phyloP scores from a whole-genome alignment of 1,140 invertebrate species.

The Drosophila tropicalis region DNA sequence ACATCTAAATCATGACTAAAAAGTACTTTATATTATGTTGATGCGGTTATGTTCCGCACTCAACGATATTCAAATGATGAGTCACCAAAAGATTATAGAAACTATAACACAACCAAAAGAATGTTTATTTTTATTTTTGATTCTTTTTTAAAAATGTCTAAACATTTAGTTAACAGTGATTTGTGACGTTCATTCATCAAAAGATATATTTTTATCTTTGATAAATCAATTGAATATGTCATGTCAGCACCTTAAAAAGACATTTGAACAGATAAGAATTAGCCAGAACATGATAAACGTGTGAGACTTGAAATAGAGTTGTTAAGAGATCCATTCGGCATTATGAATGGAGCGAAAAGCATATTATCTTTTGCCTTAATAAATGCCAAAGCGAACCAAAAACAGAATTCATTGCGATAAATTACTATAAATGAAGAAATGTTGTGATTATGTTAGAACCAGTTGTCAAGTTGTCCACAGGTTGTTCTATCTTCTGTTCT shows the following conservation, averaged over 20 bases:
- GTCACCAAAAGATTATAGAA: too few relatives aligned
- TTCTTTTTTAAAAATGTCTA: too few relatives aligned
- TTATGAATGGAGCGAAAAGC: neutral
- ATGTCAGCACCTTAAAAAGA: neutral
- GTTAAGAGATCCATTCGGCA: conserved; percentile 11
- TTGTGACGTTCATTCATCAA: neutral
- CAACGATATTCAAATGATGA: too few relatives aligned
- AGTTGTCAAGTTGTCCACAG: neutral
- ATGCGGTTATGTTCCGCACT: too few relatives aligned
- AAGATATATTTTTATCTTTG: neutral
- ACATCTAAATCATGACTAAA: too few relatives aligned
- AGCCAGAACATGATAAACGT: neutral
- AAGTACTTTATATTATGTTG: too few relatives aligned
- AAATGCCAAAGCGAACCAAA: neutral
- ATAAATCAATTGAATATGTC: conserved; percentile 2
- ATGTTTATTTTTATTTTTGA: too few relatives aligned
- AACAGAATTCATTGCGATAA: neutral
- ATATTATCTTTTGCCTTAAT: neutral
- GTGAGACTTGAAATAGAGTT: conserved; percentile 1
- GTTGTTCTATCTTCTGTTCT: neutral
- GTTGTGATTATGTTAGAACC: neutral
- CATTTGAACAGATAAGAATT: conserved; percentile 6
- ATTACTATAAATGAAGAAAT: neutral
- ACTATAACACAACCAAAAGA: too few relatives aligned
- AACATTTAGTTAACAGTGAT: too few relatives aligned